Conservation (phyloP, 2,113 vertebrate species). For the Sceloporus undulatus region DNA sequence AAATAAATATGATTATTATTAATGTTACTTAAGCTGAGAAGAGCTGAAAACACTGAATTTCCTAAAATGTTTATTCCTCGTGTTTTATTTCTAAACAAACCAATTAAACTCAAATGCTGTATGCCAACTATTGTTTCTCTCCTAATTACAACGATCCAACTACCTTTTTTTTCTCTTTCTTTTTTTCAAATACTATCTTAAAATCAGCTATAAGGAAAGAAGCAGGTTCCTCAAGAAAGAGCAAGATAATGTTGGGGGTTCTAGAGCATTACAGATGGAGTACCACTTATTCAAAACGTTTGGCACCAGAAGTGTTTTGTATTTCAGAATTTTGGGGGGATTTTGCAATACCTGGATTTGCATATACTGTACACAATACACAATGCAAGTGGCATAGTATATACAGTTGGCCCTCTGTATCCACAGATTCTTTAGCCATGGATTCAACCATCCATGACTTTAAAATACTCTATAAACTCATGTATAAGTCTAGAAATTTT, state of each 20-base stretch:
- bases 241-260: neutral
- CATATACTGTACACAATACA: too few relatives aligned
- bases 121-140: neutral
- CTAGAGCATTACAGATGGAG: neutral
- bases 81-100: neutral
- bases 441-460: too few relatives aligned
- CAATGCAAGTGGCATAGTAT: too few relatives aligned
- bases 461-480: too few relatives aligned
- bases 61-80: neutral
- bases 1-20: neutral
- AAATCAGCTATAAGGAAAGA: neutral
- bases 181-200: neutral
- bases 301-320: too few relatives aligned
- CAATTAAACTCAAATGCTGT: neutral
- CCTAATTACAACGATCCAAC: neutral
- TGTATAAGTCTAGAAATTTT: too few relatives aligned
- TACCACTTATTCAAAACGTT: neutral
- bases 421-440: too few relatives aligned
- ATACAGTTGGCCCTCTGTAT: too few relatives aligned
- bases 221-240: neutral
- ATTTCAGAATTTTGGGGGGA: too few relatives aligned
- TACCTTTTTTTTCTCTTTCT: neutral
- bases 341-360: too few relatives aligned
- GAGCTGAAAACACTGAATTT: neutral
- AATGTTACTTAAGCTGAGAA: neutral